phyloP scores from a whole-genome alignment of 2,797 vertebrate genomes.

The Lutjanus argentimaculatus region DNA sequence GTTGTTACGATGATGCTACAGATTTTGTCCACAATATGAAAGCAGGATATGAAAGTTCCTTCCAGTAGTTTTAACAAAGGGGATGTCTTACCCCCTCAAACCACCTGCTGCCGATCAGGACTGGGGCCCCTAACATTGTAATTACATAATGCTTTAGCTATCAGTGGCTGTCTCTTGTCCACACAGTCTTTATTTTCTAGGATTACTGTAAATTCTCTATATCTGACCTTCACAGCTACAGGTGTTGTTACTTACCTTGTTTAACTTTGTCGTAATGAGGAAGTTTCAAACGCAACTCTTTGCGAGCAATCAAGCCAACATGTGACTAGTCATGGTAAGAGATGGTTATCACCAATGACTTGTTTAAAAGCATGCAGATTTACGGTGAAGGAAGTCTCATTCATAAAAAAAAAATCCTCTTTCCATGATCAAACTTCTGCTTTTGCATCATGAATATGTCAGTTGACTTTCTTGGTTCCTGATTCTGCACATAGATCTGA shows the following conservation, averaged over 20 bases:
- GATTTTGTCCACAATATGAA: too few species aligned
- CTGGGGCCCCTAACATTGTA: background rate
- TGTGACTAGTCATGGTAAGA: background rate
- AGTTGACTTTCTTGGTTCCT: conserved; percentile 26
- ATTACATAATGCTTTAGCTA: background rate
- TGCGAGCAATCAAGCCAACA: background rate
- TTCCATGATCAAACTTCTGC: conserved; percentile 34
- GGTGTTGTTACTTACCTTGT: background rate
- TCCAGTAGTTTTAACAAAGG: too few species aligned
- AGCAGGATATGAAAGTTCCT: too few species aligned
- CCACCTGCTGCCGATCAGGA: background rate
- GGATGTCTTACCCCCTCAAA: too few species aligned
- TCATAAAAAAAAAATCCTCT: background rate
- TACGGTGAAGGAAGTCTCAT: conserved; percentile 38
- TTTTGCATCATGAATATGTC: conserved; percentile 12
- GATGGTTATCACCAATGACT: background rate
- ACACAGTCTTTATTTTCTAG: background rate
- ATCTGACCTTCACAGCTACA: background rate
- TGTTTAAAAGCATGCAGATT: background rate
- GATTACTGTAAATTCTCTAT: background rate
- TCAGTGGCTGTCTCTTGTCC: background rate
- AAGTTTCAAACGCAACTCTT: conserved; percentile 15
- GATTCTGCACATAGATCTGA: conserved; percentile 1
- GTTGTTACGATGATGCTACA: too few species aligned
- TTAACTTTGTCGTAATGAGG: conserved; percentile 7